Evolutionary conservation across 2,113 vertebrate species (phyloP).

Genomic region (Anhinga rufa): DNA sequence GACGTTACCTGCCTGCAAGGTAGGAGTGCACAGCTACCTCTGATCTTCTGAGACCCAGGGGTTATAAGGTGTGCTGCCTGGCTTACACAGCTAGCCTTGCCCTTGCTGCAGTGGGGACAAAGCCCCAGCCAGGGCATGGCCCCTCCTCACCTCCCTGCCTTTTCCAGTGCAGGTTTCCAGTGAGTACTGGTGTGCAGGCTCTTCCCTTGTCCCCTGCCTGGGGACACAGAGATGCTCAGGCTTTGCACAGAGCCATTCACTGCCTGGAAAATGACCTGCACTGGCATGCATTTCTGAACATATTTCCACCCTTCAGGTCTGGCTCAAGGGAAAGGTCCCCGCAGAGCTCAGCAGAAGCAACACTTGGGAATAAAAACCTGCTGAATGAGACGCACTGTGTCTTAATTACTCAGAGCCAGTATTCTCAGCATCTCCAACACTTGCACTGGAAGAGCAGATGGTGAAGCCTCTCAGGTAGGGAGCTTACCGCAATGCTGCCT

Average conservation of each 20-base stretch:
- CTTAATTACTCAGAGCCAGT: not conserved
- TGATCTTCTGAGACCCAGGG: not conserved
- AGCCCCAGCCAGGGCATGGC: not conserved
- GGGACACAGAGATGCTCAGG: not conserved
- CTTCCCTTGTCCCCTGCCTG: not conserved
- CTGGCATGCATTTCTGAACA: not conserved
- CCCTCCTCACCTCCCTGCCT: not conserved
- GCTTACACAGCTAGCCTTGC: not conserved
- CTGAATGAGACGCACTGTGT: fast-evolving
- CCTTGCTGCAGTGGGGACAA: not conserved
- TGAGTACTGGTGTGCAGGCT: not conserved
- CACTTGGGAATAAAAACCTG: not conserved
- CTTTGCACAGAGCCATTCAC: not conserved
- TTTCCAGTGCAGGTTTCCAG: not conserved
- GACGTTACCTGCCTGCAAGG: not conserved
- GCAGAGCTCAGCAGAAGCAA: not conserved
- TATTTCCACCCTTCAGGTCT: not conserved
- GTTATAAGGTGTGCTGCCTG: not conserved
- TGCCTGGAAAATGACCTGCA: not conserved
- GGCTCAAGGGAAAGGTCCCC: not conserved
- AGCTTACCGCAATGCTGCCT: not conserved
- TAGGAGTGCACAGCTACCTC: not conserved
- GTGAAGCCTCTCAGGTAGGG: not conserved
- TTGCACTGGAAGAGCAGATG: not conserved
- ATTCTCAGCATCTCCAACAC: fast-evolving